Evolutionary conservation across 2,113 vertebrate genomes (phyloP).

Genomic region (Chlamydotis undulata): DNA sequence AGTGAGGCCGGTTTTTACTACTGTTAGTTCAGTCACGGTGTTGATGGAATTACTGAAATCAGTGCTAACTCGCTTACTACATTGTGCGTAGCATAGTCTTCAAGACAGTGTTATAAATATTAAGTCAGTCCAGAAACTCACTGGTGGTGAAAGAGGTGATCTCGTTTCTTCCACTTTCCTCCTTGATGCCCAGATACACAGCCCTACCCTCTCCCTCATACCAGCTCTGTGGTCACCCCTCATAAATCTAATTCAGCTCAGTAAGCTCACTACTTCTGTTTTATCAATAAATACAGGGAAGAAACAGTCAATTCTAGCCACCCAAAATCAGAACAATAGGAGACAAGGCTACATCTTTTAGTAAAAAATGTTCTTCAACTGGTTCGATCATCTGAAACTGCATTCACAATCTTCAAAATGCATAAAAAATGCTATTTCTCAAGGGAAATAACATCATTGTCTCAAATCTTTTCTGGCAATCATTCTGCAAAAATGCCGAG

Average conservation of each 20-base stretch:
- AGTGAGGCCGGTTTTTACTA: neutral
- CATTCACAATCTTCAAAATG: neutral
- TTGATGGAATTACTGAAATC: slow-evolving; percentile 24
- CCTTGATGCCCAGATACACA: neutral
- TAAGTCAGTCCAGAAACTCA: neutral
- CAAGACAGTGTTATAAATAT: neutral
- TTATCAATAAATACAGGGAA: neutral
- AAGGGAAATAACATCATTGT: neutral
- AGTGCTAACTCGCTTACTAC: neutral
- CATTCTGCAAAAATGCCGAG: neutral
- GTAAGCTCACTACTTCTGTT: neutral
- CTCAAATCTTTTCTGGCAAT: neutral
- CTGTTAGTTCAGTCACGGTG: neutral
- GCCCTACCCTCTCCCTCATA: neutral
- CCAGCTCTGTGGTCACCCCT: neutral
- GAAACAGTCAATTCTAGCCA: neutral
- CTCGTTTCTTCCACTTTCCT: neutral
- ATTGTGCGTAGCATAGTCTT: neutral
- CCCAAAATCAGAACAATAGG: neutral
- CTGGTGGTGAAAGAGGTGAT: neutral
- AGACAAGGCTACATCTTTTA: neutral
- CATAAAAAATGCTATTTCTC: neutral
- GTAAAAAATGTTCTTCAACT: neutral
- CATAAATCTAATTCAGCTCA: neutral
- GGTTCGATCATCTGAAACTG: neutral